phyloP scores from a whole-genome alignment of 2,113 vertebrate species.

The Pterocles burchelli region DNA sequence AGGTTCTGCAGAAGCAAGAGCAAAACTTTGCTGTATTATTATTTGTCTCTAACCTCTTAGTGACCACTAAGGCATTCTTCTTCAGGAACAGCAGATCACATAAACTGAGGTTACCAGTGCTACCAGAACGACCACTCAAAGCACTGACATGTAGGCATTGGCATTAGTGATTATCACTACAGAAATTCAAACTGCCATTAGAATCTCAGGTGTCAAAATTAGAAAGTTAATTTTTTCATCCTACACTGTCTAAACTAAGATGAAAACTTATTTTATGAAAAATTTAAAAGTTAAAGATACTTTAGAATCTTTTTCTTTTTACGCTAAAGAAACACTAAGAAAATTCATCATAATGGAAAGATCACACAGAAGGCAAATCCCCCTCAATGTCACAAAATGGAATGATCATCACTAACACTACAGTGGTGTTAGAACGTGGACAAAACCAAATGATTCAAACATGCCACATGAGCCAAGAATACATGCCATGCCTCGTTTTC shows the following conservation, averaged over 20 bases:
- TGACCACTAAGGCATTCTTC: neutral
- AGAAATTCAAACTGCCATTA: neutral
- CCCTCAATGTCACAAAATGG: neutral
- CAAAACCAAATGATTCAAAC: neutral
- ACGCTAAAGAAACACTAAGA: neutral
- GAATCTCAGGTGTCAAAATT: neutral
- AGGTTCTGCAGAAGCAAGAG: neutral
- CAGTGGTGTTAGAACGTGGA: neutral
- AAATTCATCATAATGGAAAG: neutral
- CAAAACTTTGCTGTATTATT: neutral
- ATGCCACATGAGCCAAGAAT: neutral
- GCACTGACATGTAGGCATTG: rapidly evolving
- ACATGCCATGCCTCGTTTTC: neutral
- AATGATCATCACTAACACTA: neutral
- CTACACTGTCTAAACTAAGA: neutral
- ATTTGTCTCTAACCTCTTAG: neutral
- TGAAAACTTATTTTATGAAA: neutral
- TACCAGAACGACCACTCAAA: neutral
- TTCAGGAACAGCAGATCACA: neutral
- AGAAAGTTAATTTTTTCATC: neutral
- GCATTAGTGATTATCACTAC: neutral
- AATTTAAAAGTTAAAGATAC: neutral
- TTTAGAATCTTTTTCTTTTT: neutral
- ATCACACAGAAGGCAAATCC: neutral
- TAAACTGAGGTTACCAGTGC: neutral